phyloP scores from a whole-genome alignment of 2,113 vertebrate genomes.

The Nesospiza acunhae region DNA sequence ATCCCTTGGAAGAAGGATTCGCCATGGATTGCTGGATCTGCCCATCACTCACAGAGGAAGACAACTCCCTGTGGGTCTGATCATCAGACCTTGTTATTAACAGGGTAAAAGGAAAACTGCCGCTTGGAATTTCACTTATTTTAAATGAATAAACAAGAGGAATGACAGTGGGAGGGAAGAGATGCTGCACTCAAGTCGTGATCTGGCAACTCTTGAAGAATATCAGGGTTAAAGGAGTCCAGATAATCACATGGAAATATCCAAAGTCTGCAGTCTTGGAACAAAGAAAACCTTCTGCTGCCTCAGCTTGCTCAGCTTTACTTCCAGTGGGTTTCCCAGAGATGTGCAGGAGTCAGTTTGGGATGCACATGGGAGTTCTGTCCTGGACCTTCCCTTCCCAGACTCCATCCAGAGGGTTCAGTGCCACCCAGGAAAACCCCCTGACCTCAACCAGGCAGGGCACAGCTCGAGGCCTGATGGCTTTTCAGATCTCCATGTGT shows the following conservation, averaged over 20 bases:
- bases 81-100: neutral
- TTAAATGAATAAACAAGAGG: neutral
- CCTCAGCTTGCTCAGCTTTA: neutral
- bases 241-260: neutral
- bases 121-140: neutral
- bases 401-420: neutral
- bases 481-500: neutral
- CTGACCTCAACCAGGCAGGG: neutral
- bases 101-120: neutral
- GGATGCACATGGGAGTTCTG: neutral
- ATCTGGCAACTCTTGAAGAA: neutral
- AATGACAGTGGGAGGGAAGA: neutral
- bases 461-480: neutral
- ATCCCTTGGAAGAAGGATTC: neutral
- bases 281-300: neutral
- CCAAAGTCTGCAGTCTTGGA: neutral
- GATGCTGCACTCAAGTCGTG: neutral
- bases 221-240: neutral
- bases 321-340: neutral
- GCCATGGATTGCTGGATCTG: neutral
- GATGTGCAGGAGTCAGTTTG: neutral
- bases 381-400: neutral
- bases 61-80: neutral
- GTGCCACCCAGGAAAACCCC: neutral
- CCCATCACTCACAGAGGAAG: neutral